Percentiles rank a stretch among this genome's conserved stretches.
phyloP scores from a whole-genome alignment of 2,888 invertebrate species.

The Drosophila pseudotakahashii region DNA sequence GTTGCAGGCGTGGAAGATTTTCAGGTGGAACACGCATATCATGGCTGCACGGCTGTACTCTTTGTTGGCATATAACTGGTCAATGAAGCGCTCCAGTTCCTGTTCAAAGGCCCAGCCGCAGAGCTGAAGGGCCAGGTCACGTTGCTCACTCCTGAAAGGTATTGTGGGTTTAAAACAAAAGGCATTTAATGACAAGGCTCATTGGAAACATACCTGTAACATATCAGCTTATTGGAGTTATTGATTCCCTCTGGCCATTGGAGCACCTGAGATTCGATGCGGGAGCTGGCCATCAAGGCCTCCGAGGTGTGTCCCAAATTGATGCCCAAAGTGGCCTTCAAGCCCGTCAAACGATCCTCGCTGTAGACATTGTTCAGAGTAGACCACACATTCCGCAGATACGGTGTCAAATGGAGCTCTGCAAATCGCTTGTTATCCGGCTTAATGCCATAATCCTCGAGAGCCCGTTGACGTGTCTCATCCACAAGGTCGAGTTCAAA shows the following conservation, averaged over 20 bases:
- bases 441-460: constrained; percentile 90
- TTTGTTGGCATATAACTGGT: constrained; percentile 89
- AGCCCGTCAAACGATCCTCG: constrained; percentile 88
- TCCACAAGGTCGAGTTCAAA: constrained; percentile 76
- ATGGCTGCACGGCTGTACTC: constrained; percentile 94
- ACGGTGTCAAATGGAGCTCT: constrained; percentile 90
- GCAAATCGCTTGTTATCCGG: constrained; percentile 92
- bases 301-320: constrained; percentile 76
- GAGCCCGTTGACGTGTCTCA: constrained; percentile 88
- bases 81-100: constrained; percentile 87
- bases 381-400: constrained; percentile 92
- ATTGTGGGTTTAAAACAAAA: background rate
- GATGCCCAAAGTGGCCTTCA: constrained; percentile 83
- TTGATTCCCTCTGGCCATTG: constrained; percentile 84
- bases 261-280: constrained; percentile 80
- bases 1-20: constrained; percentile 92
- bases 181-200: too few species aligned
- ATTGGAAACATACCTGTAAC: constrained; percentile 75
- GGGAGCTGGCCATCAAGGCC: constrained; percentile 78
- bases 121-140: constrained; percentile 92
- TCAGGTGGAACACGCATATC: constrained; percentile 95
- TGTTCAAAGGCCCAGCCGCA: constrained; percentile 96
- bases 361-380: constrained; percentile 77
- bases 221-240: constrained; percentile 79
- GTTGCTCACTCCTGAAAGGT: constrained; percentile 85